Evolutionary conservation across 1,140 invertebrate genomes (phyloP).

Genomic region (Cataglyphis hispanica): DNA sequence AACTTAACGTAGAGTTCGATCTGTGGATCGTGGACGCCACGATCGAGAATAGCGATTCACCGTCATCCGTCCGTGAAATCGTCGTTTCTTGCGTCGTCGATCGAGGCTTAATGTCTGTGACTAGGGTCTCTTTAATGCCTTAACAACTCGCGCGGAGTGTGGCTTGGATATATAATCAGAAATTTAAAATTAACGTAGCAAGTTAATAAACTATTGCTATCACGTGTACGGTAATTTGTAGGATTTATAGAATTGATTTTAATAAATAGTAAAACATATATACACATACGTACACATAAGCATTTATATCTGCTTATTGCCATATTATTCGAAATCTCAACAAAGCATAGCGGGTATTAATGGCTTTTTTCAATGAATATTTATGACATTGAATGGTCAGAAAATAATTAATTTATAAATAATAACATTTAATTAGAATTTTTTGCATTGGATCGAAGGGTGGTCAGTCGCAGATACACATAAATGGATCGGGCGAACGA

Average conservation of each 20-base stretch:
- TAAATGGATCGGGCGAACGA: conserved; percentile 42
- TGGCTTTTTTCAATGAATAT: neutral
- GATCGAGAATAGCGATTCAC: conserved; percentile 39
- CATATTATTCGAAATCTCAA: neutral
- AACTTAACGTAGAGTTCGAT: conserved; percentile 62
- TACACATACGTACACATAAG: neutral
- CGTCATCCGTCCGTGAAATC: conserved; percentile 44
- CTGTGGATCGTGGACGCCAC: conserved; percentile 22
- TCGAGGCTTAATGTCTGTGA: neutral
- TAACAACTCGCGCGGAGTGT: neutral
- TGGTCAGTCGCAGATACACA: conserved; percentile 26
- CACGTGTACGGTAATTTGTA: neutral
- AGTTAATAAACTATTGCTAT: neutral
- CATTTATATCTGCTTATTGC: neutral
- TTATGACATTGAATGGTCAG: conserved; percentile 7
- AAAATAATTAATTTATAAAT: conserved; percentile 34
- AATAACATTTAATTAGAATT: conserved; percentile 25
- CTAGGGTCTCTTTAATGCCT: neutral
- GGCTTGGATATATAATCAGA: neutral
- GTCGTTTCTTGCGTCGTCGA: conserved; percentile 28
- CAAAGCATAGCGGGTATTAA: neutral
- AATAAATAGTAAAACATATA: neutral
- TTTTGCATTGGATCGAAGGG: conserved; percentile 28
- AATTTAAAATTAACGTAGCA: neutral
- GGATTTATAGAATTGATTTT: neutral